These are phyloP conservation scores for Brevimyrus niger DNA, from an alignment of 2,113 vertebrate genomes.

Conservation along the genomic window DNA sequence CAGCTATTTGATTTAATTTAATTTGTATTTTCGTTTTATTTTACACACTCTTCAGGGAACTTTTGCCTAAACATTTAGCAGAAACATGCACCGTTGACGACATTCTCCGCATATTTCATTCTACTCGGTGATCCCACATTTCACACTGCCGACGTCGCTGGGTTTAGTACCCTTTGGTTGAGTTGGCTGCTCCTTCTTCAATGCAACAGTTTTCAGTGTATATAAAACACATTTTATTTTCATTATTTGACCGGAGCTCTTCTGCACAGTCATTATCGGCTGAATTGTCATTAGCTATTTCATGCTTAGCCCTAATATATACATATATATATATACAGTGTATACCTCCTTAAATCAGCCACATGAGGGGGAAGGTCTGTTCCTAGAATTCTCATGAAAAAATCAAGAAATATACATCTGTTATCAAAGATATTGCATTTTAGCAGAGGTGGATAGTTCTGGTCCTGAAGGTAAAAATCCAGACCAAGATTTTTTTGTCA, in stretches of 20 bases:
- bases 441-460: background rate
- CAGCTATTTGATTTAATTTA: background rate
- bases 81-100: background rate
- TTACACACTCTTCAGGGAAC: constrained; percentile 12
- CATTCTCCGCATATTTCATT: background rate
- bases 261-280: background rate
- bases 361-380: constrained; percentile 52
- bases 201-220: background rate
- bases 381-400: constrained; percentile 54
- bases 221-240: background rate
- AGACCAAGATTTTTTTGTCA: background rate
- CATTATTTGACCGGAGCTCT: background rate
- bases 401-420: constrained; percentile 47
- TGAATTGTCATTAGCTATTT: background rate
- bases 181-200: background rate
- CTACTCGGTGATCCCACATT: background rate
- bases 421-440: constrained; percentile 49
- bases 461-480: background rate
- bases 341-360: constrained; percentile 77
- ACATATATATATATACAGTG: constrained; percentile 43
- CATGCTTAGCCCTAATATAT: constrained; percentile 31
- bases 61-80: background rate
- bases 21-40: background rate
- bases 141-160: background rate
- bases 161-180: background rate